These are phyloP conservation scores for Trachelus troglodyta DNA, from an alignment of 2,888 invertebrate genomes.

Conservation along the genomic window DNA sequence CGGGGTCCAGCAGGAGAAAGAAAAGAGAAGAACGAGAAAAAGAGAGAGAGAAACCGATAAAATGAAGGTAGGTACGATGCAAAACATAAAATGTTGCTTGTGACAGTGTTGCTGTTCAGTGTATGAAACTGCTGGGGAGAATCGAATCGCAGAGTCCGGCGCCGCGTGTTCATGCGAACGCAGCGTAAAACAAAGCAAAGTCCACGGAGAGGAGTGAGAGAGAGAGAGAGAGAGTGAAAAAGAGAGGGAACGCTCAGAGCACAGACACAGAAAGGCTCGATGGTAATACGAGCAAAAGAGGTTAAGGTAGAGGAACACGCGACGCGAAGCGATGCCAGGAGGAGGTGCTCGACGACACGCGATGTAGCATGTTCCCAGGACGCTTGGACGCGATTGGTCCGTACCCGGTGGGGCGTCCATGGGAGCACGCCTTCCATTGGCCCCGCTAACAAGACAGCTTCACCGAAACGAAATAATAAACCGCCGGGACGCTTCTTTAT, in stretches of 20 bases:
- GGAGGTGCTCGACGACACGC: constrained; percentile 64
- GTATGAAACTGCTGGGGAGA: not conserved
- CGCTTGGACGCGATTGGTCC: constrained; percentile 53
- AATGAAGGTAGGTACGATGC: not conserved
- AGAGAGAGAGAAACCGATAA: not conserved
- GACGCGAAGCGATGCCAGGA: constrained; percentile 51
- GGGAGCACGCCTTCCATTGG: constrained; percentile 60
- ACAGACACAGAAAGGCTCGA: constrained; percentile 24
- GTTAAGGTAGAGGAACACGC: constrained; percentile 35
- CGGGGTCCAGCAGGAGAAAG: not conserved
- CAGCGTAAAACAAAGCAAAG: constrained; percentile 19
- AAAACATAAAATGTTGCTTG: not conserved
- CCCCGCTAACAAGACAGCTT: constrained; percentile 60
- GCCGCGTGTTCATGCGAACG: constrained; percentile 11
- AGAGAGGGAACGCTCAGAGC: constrained; percentile 6
- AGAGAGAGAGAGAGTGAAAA: constrained; percentile 12
- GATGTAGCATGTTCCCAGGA: constrained; percentile 59
- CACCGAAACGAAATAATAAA: constrained; percentile 62
- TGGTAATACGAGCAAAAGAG: constrained; percentile 26
- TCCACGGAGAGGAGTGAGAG: constrained; percentile 23
- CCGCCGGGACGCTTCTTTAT: constrained; percentile 41
- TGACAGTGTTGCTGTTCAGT: not conserved
- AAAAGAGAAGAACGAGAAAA: not conserved
- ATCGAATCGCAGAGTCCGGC: constrained; percentile 5
- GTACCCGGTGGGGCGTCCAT: constrained; percentile 58